These are phyloP conservation scores for Drosophila imparisetae DNA, from an alignment of 2,888 invertebrate species.

Conservation along the genomic window DNA sequence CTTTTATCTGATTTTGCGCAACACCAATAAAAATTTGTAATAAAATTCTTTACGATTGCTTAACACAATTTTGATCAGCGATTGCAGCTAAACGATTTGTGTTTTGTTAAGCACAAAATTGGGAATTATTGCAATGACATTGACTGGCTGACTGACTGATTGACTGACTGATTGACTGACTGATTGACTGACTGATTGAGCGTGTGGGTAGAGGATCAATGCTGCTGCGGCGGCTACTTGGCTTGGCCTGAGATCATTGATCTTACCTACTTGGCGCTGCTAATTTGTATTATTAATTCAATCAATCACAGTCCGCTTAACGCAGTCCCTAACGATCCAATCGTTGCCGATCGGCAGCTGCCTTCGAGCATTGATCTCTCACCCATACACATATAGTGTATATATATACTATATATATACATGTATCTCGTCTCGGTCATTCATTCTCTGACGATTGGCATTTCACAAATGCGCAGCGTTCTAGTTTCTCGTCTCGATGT, in stretches of 20 bases:
- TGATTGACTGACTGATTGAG: not conserved
- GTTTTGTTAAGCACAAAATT: conserved; percentile 1
- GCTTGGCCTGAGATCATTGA: conserved; percentile 67
- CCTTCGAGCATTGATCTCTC: conserved; percentile 73
- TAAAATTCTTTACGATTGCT: not conserved
- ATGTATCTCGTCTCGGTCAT: conserved; percentile 16
- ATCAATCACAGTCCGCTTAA: conserved; percentile 66
- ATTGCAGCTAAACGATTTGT: conserved; percentile 15
- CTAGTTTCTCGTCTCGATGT: conserved; percentile 61
- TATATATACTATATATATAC: not conserved
- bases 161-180: not conserved
- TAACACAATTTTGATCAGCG: conserved; percentile 10
- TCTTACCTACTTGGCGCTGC: conserved; percentile 77
- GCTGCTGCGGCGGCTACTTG: conserved; percentile 23
- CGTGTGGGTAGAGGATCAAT: conserved; percentile 9
- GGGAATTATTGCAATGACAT: conserved; percentile 5
- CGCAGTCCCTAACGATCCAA: conserved; percentile 70
- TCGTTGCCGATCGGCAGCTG: conserved; percentile 64
- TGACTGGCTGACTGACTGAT: not conserved
- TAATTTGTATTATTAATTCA: conserved; percentile 81
- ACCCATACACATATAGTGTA: conserved; percentile 1
- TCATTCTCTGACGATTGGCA: conserved; percentile 47
- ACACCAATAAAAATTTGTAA: not conserved
- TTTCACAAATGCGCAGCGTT: conserved; percentile 78
- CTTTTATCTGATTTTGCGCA: not conserved